phyloP scores from a whole-genome alignment of 2,113 vertebrate species.

The Planiliza haematocheilus region DNA sequence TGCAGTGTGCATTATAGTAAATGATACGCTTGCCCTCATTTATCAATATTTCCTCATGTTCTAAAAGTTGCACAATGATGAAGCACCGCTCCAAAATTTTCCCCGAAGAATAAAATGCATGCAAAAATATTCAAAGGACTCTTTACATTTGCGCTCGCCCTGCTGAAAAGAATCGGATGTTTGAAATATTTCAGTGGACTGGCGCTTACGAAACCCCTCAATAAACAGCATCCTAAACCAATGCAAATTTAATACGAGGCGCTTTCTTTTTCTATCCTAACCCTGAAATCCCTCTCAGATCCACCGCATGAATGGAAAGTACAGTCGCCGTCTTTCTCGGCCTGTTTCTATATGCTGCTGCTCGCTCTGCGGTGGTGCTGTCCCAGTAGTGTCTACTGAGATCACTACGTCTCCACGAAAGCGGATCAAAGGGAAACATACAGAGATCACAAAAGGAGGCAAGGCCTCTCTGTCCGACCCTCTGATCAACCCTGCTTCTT shows the following conservation, averaged over 20 bases:
- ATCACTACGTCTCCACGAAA: slow-evolving; percentile 60
- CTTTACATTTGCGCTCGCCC: slow-evolving; percentile 13
- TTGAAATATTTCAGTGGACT: not conserved
- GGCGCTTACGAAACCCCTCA: too few species aligned
- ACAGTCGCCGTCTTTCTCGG: slow-evolving; percentile 24
- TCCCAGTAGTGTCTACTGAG: slow-evolving; percentile 50
- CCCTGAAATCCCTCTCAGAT: slow-evolving; percentile 24
- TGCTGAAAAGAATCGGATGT: slow-evolving; percentile 3
- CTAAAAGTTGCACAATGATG: slow-evolving; percentile 30
- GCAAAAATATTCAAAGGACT: slow-evolving; percentile 15
- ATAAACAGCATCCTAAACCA: slow-evolving; percentile 11
- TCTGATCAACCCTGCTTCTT: slow-evolving; percentile 64
- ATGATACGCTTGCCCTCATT: slow-evolving; percentile 41
- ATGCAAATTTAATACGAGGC: slow-evolving; percentile 2
- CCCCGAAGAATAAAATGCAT: slow-evolving; percentile 25
- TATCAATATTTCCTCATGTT: slow-evolving; percentile 47
- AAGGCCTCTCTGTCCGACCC: slow-evolving; percentile 47
- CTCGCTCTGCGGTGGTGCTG: slow-evolving; percentile 54
- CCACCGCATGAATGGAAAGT: slow-evolving; percentile 35
- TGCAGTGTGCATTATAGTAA: slow-evolving; percentile 49
- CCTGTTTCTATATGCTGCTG: slow-evolving; percentile 62
- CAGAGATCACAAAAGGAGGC: slow-evolving; percentile 66
- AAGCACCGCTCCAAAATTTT: slow-evolving; percentile 30
- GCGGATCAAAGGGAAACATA: slow-evolving; percentile 66
- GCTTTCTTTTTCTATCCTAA: not conserved